Conservation (phyloP, 1,140 invertebrate species). For the Drosophila obscura region DNA sequence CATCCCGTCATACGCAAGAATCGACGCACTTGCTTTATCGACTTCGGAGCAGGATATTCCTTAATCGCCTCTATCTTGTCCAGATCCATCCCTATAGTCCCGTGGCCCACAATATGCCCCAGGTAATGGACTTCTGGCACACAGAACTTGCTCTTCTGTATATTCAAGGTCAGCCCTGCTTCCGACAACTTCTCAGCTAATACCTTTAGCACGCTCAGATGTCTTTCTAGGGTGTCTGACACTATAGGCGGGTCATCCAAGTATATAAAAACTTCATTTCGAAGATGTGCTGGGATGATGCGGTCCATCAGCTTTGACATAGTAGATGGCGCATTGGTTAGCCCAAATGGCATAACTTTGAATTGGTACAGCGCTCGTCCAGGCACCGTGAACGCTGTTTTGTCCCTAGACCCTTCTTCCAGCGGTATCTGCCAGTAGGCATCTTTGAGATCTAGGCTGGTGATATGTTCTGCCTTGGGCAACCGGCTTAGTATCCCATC, state of each 20-base stretch:
- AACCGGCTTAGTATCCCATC: background rate
- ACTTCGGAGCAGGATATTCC: conserved; percentile 8
- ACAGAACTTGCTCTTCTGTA: conserved; percentile 15
- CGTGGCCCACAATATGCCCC: conserved; percentile 12
- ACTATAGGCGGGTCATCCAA: background rate
- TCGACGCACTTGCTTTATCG: background rate
- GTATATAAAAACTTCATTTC: too few species aligned
- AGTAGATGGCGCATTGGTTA: too few species aligned
- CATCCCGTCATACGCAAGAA: background rate
- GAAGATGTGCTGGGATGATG: too few species aligned
- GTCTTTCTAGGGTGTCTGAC: conserved; percentile 7
- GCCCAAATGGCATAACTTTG: too few species aligned
- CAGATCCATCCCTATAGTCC: conserved; percentile 15
- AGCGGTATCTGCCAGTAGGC: too few species aligned
- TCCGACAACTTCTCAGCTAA: background rate
- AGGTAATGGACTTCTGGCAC: conserved; percentile 15
- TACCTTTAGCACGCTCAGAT: conserved; percentile 5
- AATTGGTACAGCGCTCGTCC: too few species aligned
- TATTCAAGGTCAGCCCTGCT: conserved; percentile 13
- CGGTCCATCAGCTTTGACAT: background rate
- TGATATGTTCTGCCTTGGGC: conserved; percentile 1
- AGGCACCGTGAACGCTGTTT: too few species aligned
- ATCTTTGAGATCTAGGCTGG: background rate
- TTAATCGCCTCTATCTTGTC: conserved; percentile 9
- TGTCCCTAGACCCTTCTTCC: too few species aligned